Conservation (phyloP, 2,888 invertebrate species). For the Dichetophora obliterata region DNA sequence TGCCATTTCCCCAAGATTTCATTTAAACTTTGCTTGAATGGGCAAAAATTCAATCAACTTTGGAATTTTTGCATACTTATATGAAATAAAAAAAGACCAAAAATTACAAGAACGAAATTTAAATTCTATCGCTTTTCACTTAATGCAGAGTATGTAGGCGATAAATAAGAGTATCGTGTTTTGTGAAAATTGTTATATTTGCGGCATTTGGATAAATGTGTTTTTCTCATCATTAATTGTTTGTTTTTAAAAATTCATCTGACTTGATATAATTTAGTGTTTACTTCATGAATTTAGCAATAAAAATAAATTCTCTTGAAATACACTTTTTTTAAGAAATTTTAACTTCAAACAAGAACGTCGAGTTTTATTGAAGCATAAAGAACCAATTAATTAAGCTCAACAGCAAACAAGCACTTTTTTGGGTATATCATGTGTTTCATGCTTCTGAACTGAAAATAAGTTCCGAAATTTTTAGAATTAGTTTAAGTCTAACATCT, state of each 20-base stretch:
- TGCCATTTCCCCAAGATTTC: conserved; percentile 21
- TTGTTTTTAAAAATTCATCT: too few relatives aligned
- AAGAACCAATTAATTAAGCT: conserved; percentile 13
- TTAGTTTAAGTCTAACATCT: conserved; percentile 17
- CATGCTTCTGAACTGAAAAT: background rate
- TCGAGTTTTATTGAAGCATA: conserved; percentile 2
- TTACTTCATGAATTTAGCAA: too few relatives aligned
- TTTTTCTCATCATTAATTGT: too few relatives aligned
- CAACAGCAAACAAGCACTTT: background rate
- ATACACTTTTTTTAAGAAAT: background rate
- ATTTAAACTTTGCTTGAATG: conserved; percentile 51
- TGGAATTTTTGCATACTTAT: conserved; percentile 46
- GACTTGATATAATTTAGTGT: too few relatives aligned
- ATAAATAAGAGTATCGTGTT: too few relatives aligned
- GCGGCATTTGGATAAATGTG: too few relatives aligned
- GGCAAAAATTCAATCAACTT: conserved; percentile 56
- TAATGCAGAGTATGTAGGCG: too few relatives aligned
- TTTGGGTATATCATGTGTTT: background rate
- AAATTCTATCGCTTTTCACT: too few relatives aligned
- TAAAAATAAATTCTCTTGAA: too few relatives aligned
- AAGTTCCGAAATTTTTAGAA: background rate
- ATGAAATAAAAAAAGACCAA: background rate
- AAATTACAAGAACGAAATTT: background rate
- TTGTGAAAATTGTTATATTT: too few relatives aligned
- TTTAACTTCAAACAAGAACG: background rate